phyloP scores from a whole-genome alignment of 2,888 invertebrate genomes.

The Netelia virgata region DNA sequence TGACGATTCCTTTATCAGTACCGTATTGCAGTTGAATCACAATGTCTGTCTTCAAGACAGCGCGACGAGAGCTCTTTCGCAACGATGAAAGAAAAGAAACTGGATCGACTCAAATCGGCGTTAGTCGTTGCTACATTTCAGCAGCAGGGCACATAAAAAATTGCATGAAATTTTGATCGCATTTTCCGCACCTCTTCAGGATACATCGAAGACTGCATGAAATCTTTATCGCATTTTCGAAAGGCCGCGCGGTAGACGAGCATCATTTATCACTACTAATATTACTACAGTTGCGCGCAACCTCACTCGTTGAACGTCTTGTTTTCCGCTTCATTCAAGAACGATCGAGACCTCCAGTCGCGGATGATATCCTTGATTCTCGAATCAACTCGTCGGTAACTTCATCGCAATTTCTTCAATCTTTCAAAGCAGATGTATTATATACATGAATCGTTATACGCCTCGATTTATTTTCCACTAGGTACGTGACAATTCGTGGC shows the following conservation, averaged over 20 bases:
- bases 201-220: slow-evolving; percentile 36
- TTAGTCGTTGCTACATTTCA: slow-evolving; percentile 36
- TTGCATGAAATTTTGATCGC: too few species aligned
- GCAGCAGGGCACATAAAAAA: background rate
- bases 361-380: background rate
- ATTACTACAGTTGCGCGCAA: slow-evolving; percentile 41
- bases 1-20: background rate
- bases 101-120: slow-evolving; percentile 25
- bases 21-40: background rate
- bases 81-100: slow-evolving; percentile 13
- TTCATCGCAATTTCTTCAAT: background rate
- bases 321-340: background rate
- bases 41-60: background rate
- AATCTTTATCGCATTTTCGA: slow-evolving; percentile 54
- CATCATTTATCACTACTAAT: slow-evolving; percentile 16
- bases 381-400: background rate
- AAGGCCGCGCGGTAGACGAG: slow-evolving; percentile 18
- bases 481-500: background rate
- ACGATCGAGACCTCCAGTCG: background rate
- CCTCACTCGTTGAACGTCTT: slow-evolving; percentile 15
- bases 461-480: background rate
- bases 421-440: background rate
- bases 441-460: background rate
- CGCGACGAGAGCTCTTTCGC: background rate
- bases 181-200: background rate